Base-by-base conservation (phyloP, 2,888 invertebrate species). In the Allygus modestus region DNA sequence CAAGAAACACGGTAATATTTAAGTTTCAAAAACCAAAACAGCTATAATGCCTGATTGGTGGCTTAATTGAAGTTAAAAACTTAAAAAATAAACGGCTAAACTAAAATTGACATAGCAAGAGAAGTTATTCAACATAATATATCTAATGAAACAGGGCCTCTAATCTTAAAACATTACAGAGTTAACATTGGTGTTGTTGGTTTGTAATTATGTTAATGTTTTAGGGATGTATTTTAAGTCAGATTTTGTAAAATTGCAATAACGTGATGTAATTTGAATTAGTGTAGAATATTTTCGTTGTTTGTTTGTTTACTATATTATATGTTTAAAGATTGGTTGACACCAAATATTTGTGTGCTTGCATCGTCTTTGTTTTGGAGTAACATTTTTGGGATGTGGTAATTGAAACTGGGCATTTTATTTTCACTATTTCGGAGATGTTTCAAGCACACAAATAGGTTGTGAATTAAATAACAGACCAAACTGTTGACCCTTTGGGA, bases 401-500 rank as follows among this genome's bases (percentile, higher is more conserved):
- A 46, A 2, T 46, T 46, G 37, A 37, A 9, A n/a, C n/a, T 37
- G 4, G 46, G 4, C 4, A 12, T 46, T 17, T 12, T 46, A 46
- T 46, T 46, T 46, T 46, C 4, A n/a, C n/a, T n/a, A 17, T 46
- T 46, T 17, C 12, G 17, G 46, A 54, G 54, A 11, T 54, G 46
- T 54, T 54, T 65, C 65, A 65, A 65, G 65, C 65, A 65, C 65
- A 31, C 65, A 65, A 65, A 65, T 65, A 28, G 28, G 15, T 65
- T 65, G 65, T 65, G 65, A 65, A 28, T 65, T 28, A 12, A 65
- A 65, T 28, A 28, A 65, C 0, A 11, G 65, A 31, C 28, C 65
- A 28, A 65, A 31, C 9, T 20, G 9, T 65, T 31, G 65, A 65
- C 65, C 20, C 65, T 65, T 65, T 28, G 31, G 15, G 65, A 65